These are phyloP conservation scores for human (Homo sapiens) DNA, from an alignment of 2,113 vertebrate genomes.

Conservation along the genomic window GRCh38 chr7:90264001-90264500, in stretches of 20 bases:
- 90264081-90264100: no score
- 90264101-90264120: no score
- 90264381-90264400: constrained; percentile 13
- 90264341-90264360: neutral
- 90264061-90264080: no score
- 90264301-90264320: constrained; percentile 11
- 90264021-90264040: no score
- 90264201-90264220: constrained; percentile 19
- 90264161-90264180: neutral
- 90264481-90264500: constrained; percentile 1
- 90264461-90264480: neutral
- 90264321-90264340: constrained; percentile 36
- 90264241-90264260: neutral
- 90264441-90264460: neutral
- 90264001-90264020: no score
- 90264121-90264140: neutral
- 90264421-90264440: constrained; percentile 22
- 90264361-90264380: constrained; percentile 16
- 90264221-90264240: neutral
- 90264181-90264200: neutral
- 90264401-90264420: constrained; percentile 28
- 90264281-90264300: neutral
- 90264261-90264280: constrained; percentile 40
- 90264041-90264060: no score
- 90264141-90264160: neutral